Evolutionary conservation across 2,113 vertebrate species (phyloP), one percentile per base, ranked within the genome.

Genomic region (Cyanistes caeruleus): DNA sequence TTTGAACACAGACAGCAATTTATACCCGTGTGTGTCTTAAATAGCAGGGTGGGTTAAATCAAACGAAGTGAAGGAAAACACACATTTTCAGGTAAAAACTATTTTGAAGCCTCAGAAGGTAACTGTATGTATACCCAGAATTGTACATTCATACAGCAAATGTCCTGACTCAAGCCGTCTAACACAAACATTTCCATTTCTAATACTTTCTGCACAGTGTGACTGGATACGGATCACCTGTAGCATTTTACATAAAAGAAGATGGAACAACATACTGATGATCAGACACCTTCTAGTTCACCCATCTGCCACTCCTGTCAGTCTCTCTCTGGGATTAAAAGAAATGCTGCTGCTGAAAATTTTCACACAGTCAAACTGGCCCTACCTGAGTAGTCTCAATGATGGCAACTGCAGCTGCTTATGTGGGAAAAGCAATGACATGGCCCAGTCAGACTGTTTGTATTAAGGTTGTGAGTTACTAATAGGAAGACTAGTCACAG

Each of bases 1-100:
- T 97, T 97, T 92, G 69, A 97, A 87, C 72, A 95, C 93, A 96
- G 93, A 93, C 24, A 39, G 49, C 76, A 70, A 86, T 93, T 82
- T 78, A n/a, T 70, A 69, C 18, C n/a, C 1, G 60, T 11, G 27
- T 25, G 37, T 51, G 75, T 58, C 87, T 91, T 77, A 58, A 83
- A 85, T 62, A 62, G 25, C 9, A 1, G 48, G 22, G 9, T 74
- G 23, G 35, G 33, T 80, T 76, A 87, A 90, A 83, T 55, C 55
- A 44, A 6, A 55, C 18, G 46, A 85, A 20, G 27, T 52, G 19
- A 58, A 35, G 35, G 20, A 85, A 83, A 86, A 43, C 9, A 28
- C 25, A 12, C 7, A 13, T 67, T 46, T 16, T 62, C 35, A 41
- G 19, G 25, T 58, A 35, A 89, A 78, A 93, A 49, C 10, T 41